Base-by-base conservation (phyloP, 2,888 invertebrate genomes). In the Phorcus lineatus region DNA sequence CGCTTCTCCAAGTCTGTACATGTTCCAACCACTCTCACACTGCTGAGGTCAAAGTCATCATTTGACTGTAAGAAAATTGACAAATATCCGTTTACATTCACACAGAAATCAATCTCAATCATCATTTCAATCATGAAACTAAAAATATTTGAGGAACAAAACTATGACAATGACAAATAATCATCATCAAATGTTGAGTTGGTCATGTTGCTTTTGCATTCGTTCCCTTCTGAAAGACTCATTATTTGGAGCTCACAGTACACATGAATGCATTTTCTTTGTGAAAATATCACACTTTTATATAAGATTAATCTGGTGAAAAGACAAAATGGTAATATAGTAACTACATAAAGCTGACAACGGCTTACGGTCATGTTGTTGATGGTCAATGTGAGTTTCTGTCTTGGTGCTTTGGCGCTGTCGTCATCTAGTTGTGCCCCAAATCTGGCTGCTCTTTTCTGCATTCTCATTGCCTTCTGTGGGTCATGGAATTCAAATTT, bases 1-100 rank as follows among this genome's bases (percentile, higher is more conserved):
- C 96, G 96, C 93, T 99, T 99, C 94, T 99, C 99, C 91, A 99
- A 94, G 92, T 98, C 97, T 93, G 95, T 95, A 94, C 98, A 98
- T 24, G 97, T 97, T 85, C 99, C 99, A 87, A 98, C 96, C 91
- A 99, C 97, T 93, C 97, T 97, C 77, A 88, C 95, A 92, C 96
- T 96, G 88, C 96, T 95, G 94, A 97, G 95, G 94, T 97, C 97
- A 83, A 95, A 95, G 85, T 95, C 95, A 74, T 86, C 94, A 77
- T 82, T 84, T 75, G 81, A 82, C 87, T 86, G 82, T 75, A 81
- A 70, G n/a, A 70, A 70, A 11, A 70, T 0, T 47, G 13, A 11
- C 6, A 6, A 11, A 11, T 47, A 47, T 47, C 11, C 6, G 11
- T 9, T 13, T 4, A 1, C 6, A 47, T 13, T 11, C 13, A 16